Conservation (phyloP, 2,113 vertebrate genomes). For the Struthidea cinerea region DNA sequence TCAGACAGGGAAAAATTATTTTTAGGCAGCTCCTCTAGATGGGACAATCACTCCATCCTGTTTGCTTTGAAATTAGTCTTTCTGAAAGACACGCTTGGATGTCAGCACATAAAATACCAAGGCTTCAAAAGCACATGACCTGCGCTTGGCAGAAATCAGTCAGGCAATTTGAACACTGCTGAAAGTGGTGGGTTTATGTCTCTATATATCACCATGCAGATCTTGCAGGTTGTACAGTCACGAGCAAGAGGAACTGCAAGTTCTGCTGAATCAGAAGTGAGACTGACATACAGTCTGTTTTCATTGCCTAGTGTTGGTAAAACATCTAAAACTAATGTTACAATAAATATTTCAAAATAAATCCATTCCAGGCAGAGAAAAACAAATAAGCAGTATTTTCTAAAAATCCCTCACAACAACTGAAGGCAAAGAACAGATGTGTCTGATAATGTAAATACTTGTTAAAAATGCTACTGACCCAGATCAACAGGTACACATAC, state of each 20-base stretch:
- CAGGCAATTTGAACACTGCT: not conserved
- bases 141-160: not conserved
- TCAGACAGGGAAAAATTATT: not conserved
- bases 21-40: not conserved
- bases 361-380: not conserved
- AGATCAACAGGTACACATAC: not conserved
- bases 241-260: not conserved
- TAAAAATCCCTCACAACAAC: not conserved
- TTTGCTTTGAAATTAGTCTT: not conserved
- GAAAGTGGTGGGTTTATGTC: not conserved
- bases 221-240: not conserved
- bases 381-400: not conserved
- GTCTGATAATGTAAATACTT: not conserved
- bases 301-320: not conserved
- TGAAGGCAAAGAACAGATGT: not conserved
- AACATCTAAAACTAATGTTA: not conserved
- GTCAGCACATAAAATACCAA: not conserved
- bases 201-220: not conserved
- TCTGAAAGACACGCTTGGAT: not conserved
- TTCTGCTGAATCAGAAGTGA: not conserved
- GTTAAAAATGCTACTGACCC: not conserved
- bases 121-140: not conserved
- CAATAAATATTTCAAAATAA: not conserved
- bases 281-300: not conserved
- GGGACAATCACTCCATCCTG: not conserved